Evolutionary conservation across 2,888 invertebrate species (phyloP), one percentile per base, ranked within the genome.

Genomic region (Deilephila elpenor): DNA sequence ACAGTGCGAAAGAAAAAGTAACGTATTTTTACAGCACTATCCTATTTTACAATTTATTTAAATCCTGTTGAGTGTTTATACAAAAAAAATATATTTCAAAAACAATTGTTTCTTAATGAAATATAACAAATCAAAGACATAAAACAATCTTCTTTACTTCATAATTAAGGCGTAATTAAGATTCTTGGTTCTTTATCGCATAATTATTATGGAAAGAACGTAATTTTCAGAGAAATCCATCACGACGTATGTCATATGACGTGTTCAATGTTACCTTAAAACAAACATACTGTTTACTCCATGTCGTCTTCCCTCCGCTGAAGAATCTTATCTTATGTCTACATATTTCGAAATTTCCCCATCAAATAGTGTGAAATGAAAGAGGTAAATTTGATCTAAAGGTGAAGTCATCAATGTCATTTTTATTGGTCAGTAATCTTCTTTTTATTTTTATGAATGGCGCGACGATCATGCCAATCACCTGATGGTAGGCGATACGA

Each of bases 171-270:
- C 32, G 17, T 19, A 59, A 59, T 59, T 56, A 6, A 19, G 1
- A 8, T 73, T 78, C 73, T 61, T 85, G 77, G 44, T 37, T 80
- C 75, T 44, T 70, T 86, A 56, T 62, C 20, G 80, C 81, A 88
- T 89, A 80, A 80, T 6, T 77, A 76, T 44, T 80, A 74, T 74
- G 79, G 78, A 79, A 86, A 84, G 86, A 76, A 60, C 60, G 60
- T 56, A 83, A 83, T 56, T 56, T 75, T 76, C 73, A 44, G 44
- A 44, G 44, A 80, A 77, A 91, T 92, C 90, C 85, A 92, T 91
- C 92, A 92, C 84, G 79, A 79, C 64, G 78, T 85, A 85, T 88
- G 85, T 87, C 85, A 81, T 84, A 83, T 88, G 91, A 91, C 90
- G 89, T 79, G 80, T 77, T 79, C 84, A 88, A 85, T 84, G 88